These are phyloP conservation scores for Platyrinchus mystaceus DNA, from an alignment of 2,797 vertebrate genomes.

Conservation along the genomic window DNA sequence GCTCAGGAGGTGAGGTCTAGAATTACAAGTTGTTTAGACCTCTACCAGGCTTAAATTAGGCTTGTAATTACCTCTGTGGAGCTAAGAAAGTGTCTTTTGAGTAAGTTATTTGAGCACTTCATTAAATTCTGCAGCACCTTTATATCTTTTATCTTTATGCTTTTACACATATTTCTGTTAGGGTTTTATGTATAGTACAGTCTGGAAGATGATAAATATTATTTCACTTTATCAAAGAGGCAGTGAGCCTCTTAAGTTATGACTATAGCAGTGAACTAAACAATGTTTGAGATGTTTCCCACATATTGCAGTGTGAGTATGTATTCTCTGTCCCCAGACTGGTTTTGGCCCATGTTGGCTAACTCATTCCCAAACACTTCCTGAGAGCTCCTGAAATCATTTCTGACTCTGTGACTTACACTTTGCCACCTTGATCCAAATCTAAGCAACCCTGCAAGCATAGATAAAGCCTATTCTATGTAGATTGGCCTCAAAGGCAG, in stretches of 20 bases:
- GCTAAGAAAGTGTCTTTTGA: background rate
- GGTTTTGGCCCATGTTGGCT: background rate
- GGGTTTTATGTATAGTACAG: background rate
- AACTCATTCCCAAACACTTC: background rate
- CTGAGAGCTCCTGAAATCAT: background rate
- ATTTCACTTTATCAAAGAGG: background rate
- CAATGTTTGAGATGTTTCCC: background rate
- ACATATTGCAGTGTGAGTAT: background rate
- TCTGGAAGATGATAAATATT: background rate
- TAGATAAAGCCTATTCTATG: background rate
- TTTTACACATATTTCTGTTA: background rate
- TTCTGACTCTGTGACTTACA: background rate
- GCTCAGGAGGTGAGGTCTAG: background rate
- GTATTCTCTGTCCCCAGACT: background rate
- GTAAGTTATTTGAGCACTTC: background rate
- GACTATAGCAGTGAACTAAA: background rate
- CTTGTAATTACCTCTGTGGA: background rate
- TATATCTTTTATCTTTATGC: background rate
- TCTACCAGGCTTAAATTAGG: background rate
- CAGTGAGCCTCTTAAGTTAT: background rate
- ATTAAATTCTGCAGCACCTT: background rate
- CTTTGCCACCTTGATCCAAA: background rate
- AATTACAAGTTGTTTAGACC: background rate
- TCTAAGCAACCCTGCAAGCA: background rate
- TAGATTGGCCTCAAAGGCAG: background rate